Evolutionary conservation across 2,888 invertebrate species (phyloP).

Genomic region (Drosophila robusta): DNA sequence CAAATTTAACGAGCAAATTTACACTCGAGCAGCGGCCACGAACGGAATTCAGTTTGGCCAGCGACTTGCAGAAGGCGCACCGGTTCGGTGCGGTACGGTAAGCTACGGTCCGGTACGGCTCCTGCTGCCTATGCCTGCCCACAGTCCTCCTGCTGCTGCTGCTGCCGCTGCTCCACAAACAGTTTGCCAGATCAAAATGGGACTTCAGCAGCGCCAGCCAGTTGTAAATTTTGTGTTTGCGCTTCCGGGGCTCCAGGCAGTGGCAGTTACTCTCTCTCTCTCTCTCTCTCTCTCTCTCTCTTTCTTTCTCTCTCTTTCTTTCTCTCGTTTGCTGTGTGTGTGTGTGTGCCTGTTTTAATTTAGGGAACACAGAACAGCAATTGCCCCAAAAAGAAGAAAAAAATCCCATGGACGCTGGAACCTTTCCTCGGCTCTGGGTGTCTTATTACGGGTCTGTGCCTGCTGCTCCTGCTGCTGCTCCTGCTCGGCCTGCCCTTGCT

Average conservation of each 20-base stretch:
- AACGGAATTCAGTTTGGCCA: slow-evolving; percentile 45
- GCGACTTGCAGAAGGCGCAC: slow-evolving; percentile 30
- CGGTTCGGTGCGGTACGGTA: neutral
- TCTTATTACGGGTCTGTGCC: slow-evolving; percentile 59
- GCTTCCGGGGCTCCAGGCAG: slow-evolving; percentile 49
- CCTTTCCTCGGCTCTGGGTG: slow-evolving; percentile 50
- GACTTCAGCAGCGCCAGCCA: slow-evolving; percentile 50
- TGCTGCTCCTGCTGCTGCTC: slow-evolving; percentile 7
- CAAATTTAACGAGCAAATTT: slow-evolving; percentile 81
- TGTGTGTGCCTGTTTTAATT: slow-evolving; percentile 67
- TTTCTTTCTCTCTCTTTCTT: too few relatives aligned
- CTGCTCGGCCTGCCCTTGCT: slow-evolving; percentile 1
- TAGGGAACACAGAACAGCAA: slow-evolving; percentile 63
- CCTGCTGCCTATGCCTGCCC: neutral
- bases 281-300: neutral
- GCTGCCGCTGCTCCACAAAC: slow-evolving; percentile 16
- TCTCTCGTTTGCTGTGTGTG: slow-evolving; percentile 1
- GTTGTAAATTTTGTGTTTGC: slow-evolving; percentile 62
- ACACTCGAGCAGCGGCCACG: slow-evolving; percentile 71
- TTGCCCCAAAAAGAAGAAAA: slow-evolving; percentile 46
- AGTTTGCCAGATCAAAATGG: slow-evolving; percentile 56
- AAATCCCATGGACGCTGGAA: slow-evolving; percentile 38
- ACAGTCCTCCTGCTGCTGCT: neutral
- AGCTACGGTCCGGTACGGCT: slow-evolving; percentile 5
- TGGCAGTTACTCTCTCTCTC: slow-evolving; percentile 10